phyloP scores from a whole-genome alignment of 2,888 invertebrate species.

The Ethmia dodecea region DNA sequence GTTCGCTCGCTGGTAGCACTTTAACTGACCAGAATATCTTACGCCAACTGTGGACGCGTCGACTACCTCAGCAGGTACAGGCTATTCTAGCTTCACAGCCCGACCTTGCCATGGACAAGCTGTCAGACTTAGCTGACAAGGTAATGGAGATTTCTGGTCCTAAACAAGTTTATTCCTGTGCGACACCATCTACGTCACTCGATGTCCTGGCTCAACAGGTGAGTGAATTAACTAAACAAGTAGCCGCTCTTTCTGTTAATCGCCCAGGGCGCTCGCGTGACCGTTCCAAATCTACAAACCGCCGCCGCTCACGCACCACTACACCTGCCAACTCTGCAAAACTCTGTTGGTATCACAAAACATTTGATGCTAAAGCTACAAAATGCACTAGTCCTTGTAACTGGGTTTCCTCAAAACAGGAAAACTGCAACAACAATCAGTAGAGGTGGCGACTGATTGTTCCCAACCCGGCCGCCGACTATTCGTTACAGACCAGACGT shows the following conservation, averaged over 20 bases:
- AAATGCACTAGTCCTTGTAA: slow-evolving; percentile 9
- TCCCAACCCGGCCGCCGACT: slow-evolving; percentile 5
- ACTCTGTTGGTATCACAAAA: slow-evolving; percentile 9
- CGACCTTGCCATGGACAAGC: slow-evolving; percentile 4
- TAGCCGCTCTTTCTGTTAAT: not conserved
- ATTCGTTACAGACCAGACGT: slow-evolving; percentile 5
- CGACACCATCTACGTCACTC: not conserved
- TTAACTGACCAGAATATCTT: slow-evolving; percentile 3
- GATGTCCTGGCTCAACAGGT: not conserved
- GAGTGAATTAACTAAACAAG: not conserved
- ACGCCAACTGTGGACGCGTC: slow-evolving; percentile 6
- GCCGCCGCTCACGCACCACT: not conserved
- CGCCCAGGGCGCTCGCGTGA: not conserved
- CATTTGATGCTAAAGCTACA: slow-evolving; percentile 4
- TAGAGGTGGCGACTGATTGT: slow-evolving; percentile 14
- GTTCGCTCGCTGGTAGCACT: slow-evolving; percentile 7
- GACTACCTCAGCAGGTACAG: slow-evolving; percentile 7
- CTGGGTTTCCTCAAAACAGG: not conserved
- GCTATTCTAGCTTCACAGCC: slow-evolving; percentile 1
- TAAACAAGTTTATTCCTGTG: not conserved
- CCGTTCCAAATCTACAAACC: not conserved
- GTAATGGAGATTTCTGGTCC: slow-evolving; percentile 1
- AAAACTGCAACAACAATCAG: slow-evolving; percentile 12
- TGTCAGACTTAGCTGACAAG: slow-evolving; percentile 8
- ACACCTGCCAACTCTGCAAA: not conserved